Evolutionary conservation across 2,797 vertebrate genomes (phyloP).

Genomic region (Prunella strophiata): DNA sequence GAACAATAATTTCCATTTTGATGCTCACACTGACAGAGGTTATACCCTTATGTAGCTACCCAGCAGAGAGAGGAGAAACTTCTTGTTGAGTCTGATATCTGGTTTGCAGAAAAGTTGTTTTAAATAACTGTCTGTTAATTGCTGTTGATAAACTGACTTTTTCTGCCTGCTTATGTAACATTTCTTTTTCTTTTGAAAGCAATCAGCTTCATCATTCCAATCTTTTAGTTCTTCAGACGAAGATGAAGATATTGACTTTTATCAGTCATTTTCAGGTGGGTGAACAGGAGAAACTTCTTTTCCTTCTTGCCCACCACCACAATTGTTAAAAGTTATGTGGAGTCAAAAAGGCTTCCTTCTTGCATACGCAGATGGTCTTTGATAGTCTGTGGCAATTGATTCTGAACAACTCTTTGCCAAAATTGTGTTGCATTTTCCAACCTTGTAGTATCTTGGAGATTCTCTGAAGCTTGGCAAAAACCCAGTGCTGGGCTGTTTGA

Average conservation of each 20-base stretch:
- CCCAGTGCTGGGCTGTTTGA: not conserved
- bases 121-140: not conserved
- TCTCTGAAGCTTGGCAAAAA: not conserved
- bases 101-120: not conserved
- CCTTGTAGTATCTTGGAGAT: rapidly evolving
- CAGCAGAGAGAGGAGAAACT: not conserved
- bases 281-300: not conserved
- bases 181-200: constrained; percentile 60
- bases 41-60: not conserved
- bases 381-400: not conserved
- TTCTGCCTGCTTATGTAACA: not conserved
- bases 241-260: constrained; percentile 69
- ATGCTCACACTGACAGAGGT: not conserved
- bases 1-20: not conserved
- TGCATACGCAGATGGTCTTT: not conserved
- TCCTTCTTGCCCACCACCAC: rapidly evolving
- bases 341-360: not conserved
- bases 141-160: not conserved
- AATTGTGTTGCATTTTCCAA: not conserved
- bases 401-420: not conserved
- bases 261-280: constrained; percentile 76
- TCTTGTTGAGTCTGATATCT: not conserved
- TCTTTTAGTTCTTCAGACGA: constrained; percentile 81
- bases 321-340: not conserved
- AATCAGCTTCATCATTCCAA: constrained; percentile 71